Percentiles rank a stretch among this genome's conserved stretches.
phyloP scores from a whole-genome alignment of 2,113 vertebrate genomes.

The Hypanus sabinus region DNA sequence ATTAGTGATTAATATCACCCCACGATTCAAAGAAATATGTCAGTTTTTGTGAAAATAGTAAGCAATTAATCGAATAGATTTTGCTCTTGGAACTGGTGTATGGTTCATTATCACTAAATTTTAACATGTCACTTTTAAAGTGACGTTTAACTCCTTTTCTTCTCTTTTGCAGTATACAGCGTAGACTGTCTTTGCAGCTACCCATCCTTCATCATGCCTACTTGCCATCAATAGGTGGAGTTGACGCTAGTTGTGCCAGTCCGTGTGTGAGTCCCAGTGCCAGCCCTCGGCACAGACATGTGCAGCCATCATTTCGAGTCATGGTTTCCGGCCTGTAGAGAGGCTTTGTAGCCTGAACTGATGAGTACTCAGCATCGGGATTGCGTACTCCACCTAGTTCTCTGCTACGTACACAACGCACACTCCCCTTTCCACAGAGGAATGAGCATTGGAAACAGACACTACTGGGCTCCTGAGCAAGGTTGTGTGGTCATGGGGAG shows the following conservation, averaged over 20 bases:
- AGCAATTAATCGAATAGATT: not conserved
- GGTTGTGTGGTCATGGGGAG: slow-evolving; percentile 46
- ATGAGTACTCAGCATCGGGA: slow-evolving; percentile 55
- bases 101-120: not conserved
- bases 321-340: slow-evolving; percentile 96
- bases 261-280: slow-evolving; percentile 87
- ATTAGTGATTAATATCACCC: not conserved
- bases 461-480: slow-evolving; percentile 30
- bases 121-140: not conserved
- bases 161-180: slow-evolving; percentile 77
- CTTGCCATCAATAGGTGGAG: slow-evolving; percentile 94
- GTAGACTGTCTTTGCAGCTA: slow-evolving; percentile 92
- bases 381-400: slow-evolving; percentile 53
- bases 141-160: slow-evolving; percentile 22
- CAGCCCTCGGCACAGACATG: slow-evolving; percentile 94
- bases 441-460: slow-evolving; percentile 51
- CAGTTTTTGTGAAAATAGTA: not conserved
- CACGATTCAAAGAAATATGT: not conserved
- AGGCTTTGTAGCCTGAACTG: slow-evolving; percentile 47
- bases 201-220: slow-evolving; percentile 97
- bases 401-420: slow-evolving; percentile 53
- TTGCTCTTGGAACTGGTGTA: not conserved
- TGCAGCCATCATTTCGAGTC: slow-evolving; percentile 94
- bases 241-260: slow-evolving; percentile 93
- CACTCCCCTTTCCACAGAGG: slow-evolving; percentile 51